Conservation (phyloP, 2,888 invertebrate species). For the Dione vanillae region DNA sequence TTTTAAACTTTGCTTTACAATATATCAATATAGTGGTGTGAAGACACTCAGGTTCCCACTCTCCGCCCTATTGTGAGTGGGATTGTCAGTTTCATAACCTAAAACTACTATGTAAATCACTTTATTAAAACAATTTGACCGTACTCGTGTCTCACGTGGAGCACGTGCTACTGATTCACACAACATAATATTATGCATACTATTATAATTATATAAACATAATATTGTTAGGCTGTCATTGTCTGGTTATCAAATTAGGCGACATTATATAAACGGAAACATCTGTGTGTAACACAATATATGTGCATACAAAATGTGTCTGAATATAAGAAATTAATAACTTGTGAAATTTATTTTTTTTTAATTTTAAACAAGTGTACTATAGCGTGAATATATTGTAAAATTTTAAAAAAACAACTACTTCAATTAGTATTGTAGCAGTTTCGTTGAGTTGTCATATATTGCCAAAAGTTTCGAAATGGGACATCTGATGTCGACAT, state of each 20-base stretch:
- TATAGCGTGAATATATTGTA: neutral
- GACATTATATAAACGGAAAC: neutral
- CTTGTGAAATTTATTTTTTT: no score
- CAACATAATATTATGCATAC: neutral
- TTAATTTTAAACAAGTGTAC: neutral
- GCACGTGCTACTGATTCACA: conserved; percentile 12
- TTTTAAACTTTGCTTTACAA: no score
- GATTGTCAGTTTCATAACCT: no score
- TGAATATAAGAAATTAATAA: no score
- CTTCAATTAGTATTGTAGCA: conserved; percentile 17
- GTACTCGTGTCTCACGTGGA: conserved; percentile 16
- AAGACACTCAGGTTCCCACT: neutral
- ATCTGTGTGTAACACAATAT: neutral
- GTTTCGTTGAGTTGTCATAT: conserved; percentile 31
- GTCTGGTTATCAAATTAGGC: conserved; percentile 4
- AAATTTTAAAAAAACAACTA: neutral
- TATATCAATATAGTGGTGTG: no score
- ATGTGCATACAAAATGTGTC: neutral
- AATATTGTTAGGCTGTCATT: neutral
- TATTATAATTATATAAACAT: conserved; percentile 5
- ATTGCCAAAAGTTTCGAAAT: conserved; percentile 55
- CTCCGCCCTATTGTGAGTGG: no score
- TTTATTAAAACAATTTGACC: neutral
- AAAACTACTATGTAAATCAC: no score
- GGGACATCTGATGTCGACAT: conserved; percentile 60